Evolutionary conservation across 2,888 invertebrate genomes (phyloP).

Genomic region (Agrochola macilenta): DNA sequence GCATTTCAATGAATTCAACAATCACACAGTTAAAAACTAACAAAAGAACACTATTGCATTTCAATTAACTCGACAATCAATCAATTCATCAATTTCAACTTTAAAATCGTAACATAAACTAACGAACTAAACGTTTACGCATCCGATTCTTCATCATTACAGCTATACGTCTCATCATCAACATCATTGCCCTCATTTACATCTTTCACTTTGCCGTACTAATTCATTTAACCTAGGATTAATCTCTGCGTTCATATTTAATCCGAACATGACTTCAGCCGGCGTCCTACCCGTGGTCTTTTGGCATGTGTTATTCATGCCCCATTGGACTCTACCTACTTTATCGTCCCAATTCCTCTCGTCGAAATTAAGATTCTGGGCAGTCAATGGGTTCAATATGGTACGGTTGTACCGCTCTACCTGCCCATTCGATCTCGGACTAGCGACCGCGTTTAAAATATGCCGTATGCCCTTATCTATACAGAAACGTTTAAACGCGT

Average conservation of each 20-base stretch:
- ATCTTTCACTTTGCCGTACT: neutral
- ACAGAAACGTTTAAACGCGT: neutral
- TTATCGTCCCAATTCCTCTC: neutral
- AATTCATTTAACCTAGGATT: neutral
- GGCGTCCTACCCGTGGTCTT: neutral
- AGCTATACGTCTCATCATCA: too few species aligned
- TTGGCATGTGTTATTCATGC: neutral
- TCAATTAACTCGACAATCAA: too few species aligned
- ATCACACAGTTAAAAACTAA: too few species aligned
- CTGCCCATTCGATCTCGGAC: conserved; percentile 2
- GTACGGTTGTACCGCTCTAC: neutral
- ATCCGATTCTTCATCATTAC: too few species aligned
- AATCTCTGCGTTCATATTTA: neutral
- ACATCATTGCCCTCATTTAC: too few species aligned
- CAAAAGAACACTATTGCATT: too few species aligned
- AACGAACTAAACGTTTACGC: too few species aligned
- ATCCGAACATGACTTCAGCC: conserved; percentile 1
- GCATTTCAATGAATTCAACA: too few species aligned
- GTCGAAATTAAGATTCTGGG: neutral
- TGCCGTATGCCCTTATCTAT: neutral
- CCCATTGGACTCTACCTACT: neutral
- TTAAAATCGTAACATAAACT: too few species aligned
- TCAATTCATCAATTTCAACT: too few species aligned
- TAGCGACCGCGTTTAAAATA: conserved; percentile 1
- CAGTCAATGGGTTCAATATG: neutral